Conservation (phyloP, 2,113 vertebrate genomes). For the Oreotrochilus melanogaster region DNA sequence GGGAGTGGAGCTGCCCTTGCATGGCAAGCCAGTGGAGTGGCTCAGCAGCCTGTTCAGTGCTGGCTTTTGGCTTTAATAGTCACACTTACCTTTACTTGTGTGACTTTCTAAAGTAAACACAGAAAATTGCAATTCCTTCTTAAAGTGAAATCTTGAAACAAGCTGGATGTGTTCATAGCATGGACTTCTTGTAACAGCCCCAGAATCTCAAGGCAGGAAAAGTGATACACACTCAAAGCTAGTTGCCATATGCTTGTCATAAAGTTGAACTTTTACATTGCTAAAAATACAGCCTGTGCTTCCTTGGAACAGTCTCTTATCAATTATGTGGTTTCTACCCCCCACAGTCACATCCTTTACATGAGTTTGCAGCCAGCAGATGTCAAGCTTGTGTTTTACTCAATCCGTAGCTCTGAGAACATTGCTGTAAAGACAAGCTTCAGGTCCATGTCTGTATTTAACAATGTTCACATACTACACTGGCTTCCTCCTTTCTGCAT, state of each 20-base stretch:
- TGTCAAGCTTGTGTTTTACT: neutral
- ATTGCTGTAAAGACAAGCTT: neutral
- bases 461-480: neutral
- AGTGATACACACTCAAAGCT: neutral
- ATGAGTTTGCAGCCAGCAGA: neutral
- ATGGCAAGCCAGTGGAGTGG: neutral
- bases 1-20: neutral
- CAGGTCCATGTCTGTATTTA: neutral
- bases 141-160: neutral
- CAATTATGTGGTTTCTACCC: neutral
- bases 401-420: neutral
- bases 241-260: neutral
- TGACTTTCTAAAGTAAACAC: neutral
- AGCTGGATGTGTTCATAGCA: neutral
- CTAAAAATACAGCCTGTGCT: conserved; percentile 42
- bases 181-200: fast-evolving
- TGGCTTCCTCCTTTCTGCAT: neutral
- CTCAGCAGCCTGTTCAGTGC: neutral
- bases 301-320: conserved; percentile 54
- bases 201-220: neutral
- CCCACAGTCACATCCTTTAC: neutral
- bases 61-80: neutral
- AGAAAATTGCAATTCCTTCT: neutral
- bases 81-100: fast-evolving
- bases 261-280: neutral